Conservation (phyloP, 2,888 invertebrate genomes). For the Cheilosia impressa region DNA sequence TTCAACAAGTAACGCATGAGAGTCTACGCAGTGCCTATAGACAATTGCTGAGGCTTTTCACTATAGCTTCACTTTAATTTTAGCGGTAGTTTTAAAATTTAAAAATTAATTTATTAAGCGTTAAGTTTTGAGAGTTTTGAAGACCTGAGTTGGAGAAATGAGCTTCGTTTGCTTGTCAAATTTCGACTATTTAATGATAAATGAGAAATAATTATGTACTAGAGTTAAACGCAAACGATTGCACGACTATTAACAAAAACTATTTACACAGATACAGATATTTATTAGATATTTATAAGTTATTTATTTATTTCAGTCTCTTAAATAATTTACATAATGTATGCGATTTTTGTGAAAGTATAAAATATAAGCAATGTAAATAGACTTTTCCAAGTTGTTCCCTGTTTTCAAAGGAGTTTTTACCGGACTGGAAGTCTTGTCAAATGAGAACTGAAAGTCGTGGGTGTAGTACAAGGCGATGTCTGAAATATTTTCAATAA, state of each 20-base stretch:
- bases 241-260: neutral
- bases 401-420: neutral
- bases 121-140: neutral
- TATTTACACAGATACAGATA: no score
- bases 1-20: slow-evolving; percentile 75
- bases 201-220: slow-evolving; percentile 7
- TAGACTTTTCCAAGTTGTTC: neutral
- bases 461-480: no score
- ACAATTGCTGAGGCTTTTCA: neutral
- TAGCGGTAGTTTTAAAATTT: neutral
- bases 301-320: neutral
- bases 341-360: slow-evolving; percentile 5
- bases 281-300: neutral
- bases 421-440: no score
- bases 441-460: neutral
- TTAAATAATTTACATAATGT: neutral
- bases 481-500: no score
- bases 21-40: slow-evolving; percentile 41
- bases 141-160: neutral
- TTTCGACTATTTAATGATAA: slow-evolving; percentile 22
- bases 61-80: neutral
- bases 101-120: neutral
- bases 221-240: neutral
- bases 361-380: slow-evolving; percentile 3
- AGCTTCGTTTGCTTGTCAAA: neutral